phyloP scores from a whole-genome alignment of 2,888 invertebrate genomes.

The Heliothis peltigera region DNA sequence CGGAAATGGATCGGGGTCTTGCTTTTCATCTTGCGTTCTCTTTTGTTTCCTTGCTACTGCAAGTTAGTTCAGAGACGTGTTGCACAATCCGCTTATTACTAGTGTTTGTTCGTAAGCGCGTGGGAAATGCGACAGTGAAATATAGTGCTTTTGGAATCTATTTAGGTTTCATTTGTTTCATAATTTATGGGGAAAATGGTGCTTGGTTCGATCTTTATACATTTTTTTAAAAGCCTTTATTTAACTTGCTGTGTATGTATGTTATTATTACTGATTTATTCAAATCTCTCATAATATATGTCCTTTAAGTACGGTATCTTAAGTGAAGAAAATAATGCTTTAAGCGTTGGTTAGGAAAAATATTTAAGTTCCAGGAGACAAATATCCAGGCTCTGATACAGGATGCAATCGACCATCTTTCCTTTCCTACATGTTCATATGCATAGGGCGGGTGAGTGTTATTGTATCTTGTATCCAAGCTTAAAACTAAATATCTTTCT shows the following conservation, averaged over 20 bases:
- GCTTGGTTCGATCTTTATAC: background rate
- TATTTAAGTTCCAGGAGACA: too few species aligned
- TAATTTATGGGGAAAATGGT: background rate
- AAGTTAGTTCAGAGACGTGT: constrained; percentile 29
- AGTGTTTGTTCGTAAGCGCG: constrained; percentile 20
- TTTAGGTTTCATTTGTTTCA: background rate
- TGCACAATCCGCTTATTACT: constrained; percentile 37
- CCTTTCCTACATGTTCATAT: too few species aligned
- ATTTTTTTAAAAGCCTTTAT: too few species aligned
- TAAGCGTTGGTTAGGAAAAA: too few species aligned
- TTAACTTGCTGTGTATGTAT: too few species aligned
- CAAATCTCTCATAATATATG: constrained; percentile 11
- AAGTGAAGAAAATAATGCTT: too few species aligned
- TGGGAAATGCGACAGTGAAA: constrained; percentile 5
- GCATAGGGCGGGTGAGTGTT: too few species aligned
- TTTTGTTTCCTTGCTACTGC: constrained; percentile 47
- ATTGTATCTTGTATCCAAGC: too few species aligned
- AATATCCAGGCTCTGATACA: too few species aligned
- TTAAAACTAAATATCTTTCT: too few species aligned
- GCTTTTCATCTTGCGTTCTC: constrained; percentile 37
- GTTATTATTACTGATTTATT: background rate
- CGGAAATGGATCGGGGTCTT: constrained; percentile 72
- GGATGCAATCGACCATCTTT: too few species aligned
- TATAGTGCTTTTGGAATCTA: background rate
- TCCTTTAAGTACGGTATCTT: background rate